A percentile compares a stretch with the other conserved stretches of the same genome.
Conservation (phyloP, 1,140 invertebrate species). For the Varroa destructor region DNA sequence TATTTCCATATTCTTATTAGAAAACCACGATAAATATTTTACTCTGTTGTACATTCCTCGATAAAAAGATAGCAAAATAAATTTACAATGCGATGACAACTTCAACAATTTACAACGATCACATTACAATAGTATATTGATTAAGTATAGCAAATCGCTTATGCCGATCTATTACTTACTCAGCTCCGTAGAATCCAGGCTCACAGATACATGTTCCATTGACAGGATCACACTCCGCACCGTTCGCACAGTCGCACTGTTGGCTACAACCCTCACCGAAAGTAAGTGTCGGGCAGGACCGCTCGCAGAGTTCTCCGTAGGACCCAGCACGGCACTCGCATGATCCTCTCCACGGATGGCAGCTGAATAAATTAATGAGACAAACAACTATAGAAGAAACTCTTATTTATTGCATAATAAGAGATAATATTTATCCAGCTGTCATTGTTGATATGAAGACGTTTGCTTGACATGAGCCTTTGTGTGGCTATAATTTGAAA, state of each 20-base stretch:
- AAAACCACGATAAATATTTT: too few relatives aligned
- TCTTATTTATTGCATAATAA: conserved; percentile 16
- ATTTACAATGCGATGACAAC: too few relatives aligned
- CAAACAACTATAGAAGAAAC: conserved; percentile 25
- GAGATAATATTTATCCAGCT: conserved; percentile 1
- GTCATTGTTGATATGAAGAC: conserved; percentile 10
- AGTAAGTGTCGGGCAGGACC: conserved; percentile 57
- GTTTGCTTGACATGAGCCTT: not conserved
- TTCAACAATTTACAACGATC: not conserved
- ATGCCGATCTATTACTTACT: conserved; percentile 48
- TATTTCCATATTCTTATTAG: too few relatives aligned
- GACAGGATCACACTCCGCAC: conserved; percentile 29
- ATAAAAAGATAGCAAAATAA: too few relatives aligned
- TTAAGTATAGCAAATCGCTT: conserved; percentile 44
- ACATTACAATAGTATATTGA: conserved; percentile 18
- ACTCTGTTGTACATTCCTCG: too few relatives aligned
- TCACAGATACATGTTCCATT: conserved; percentile 33
- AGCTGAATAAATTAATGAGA: conserved; percentile 18
- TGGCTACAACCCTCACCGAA: conserved; percentile 62
- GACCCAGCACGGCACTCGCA: conserved; percentile 11
- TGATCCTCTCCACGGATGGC: conserved; percentile 20
- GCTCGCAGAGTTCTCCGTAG: conserved; percentile 47
- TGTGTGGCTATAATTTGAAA: too few relatives aligned
- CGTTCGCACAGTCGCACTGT: conserved; percentile 47
- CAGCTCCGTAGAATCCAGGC: conserved; percentile 20